Conservation (phyloP, 2,888 invertebrate genomes). For the Ligdia adustata region DNA sequence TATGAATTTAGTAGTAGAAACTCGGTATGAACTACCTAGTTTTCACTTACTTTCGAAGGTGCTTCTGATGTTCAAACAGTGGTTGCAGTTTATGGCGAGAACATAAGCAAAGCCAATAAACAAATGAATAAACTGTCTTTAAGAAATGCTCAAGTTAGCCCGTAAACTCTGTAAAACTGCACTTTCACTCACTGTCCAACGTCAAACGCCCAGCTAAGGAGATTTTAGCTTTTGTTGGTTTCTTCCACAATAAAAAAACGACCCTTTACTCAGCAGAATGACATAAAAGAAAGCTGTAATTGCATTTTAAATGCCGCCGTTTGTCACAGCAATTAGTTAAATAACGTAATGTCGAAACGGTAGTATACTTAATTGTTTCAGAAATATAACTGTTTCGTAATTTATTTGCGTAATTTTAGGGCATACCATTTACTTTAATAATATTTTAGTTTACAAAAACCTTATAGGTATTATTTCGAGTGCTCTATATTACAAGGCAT, state of each 20-base stretch:
- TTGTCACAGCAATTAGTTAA: slow-evolving; percentile 26
- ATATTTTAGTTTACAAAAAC: not conserved
- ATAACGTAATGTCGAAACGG: slow-evolving; percentile 20
- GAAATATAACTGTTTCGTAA: slow-evolving; percentile 13
- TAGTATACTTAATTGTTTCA: slow-evolving; percentile 18
- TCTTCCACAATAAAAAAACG: slow-evolving; percentile 31
- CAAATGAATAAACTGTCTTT: slow-evolving; percentile 16
- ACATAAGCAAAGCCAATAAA: slow-evolving; percentile 25
- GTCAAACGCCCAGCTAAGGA: slow-evolving; percentile 46
- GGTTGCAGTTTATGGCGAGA: slow-evolving; percentile 7
- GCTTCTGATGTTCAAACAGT: slow-evolving; percentile 5
- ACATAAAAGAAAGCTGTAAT: slow-evolving; percentile 24
- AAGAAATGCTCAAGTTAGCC: slow-evolving; percentile 22
- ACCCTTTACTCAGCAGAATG: not conserved
- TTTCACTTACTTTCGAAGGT: slow-evolving; percentile 10
- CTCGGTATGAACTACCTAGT: not conserved
- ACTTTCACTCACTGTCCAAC: slow-evolving; percentile 43
- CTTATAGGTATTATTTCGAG: not conserved
- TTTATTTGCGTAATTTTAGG: slow-evolving; percentile 11
- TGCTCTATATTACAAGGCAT: not conserved
- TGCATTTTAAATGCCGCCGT: slow-evolving; percentile 22
- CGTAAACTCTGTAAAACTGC: slow-evolving; percentile 24
- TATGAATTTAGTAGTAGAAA: too few species aligned
- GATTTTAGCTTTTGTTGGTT: slow-evolving; percentile 49
- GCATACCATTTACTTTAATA: not conserved